phyloP scores from a whole-genome alignment of 2,113 vertebrate genomes.

The Lepus europaeus region DNA sequence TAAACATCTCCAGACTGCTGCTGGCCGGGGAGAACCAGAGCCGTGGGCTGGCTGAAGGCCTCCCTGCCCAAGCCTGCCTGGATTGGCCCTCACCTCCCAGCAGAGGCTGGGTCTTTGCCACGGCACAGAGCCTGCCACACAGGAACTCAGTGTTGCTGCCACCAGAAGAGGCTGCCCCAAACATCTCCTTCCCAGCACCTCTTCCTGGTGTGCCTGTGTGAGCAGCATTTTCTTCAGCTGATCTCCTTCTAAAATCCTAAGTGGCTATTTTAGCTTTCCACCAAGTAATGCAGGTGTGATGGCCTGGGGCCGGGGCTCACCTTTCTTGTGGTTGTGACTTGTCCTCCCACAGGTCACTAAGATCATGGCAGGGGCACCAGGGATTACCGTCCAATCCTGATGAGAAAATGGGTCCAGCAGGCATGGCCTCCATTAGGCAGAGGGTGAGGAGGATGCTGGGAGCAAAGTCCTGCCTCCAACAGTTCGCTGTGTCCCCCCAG shows the following conservation, averaged over 20 bases:
- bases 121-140: neutral
- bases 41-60: rapidly evolving
- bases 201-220: no score
- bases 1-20: no score
- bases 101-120: neutral
- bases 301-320: no score
- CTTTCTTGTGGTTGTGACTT: neutral
- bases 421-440: neutral
- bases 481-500: no score
- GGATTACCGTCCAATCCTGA: neutral
- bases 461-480: no score
- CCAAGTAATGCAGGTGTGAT: no score
- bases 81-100: neutral
- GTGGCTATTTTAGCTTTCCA: neutral
- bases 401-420: neutral
- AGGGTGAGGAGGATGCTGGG: no score
- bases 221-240: neutral
- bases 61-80: neutral
- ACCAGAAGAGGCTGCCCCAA: rapidly evolving
- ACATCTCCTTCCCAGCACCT: rapidly evolving
- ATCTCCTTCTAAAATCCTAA: neutral
- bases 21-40: neutral
- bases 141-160: neutral
- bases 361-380: no score
- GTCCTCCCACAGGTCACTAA: neutral